Evolutionary conservation across 2,113 vertebrate species (phyloP).

Genomic region (Bungarus multicinctus): DNA sequence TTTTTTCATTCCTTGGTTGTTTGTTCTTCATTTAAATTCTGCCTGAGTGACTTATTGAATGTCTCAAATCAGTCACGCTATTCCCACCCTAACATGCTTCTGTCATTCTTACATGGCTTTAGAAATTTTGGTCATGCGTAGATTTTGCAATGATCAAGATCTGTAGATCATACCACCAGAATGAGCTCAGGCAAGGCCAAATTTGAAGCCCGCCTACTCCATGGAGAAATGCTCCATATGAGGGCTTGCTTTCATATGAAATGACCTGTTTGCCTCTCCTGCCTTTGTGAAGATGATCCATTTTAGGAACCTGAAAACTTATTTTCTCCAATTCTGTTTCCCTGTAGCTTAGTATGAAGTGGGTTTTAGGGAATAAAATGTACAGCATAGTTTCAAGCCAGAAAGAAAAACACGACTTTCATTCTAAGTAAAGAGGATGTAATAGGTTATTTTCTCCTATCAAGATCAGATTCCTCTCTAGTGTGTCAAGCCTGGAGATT

Average conservation of each 20-base stretch:
- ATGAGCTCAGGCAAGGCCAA: neutral
- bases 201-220: neutral
- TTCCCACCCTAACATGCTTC: neutral
- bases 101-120: neutral
- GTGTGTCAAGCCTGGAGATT: conserved; percentile 27
- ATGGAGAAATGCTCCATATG: neutral
- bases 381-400: neutral
- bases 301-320: neutral
- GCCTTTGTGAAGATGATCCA: neutral
- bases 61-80: neutral
- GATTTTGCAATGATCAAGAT: neutral
- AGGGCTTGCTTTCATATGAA: neutral
- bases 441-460: conserved; percentile 28
- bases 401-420: neutral
- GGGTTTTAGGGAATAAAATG: neutral
- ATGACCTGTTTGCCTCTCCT: neutral
- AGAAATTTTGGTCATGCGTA: neutral
- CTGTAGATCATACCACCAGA: neutral
- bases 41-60: neutral
- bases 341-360: neutral
- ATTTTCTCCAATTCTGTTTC: neutral
- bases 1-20: neutral
- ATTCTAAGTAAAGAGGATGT: conserved; percentile 24
- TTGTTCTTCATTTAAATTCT: neutral
- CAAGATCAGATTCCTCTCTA: conserved; percentile 10